These are phyloP conservation scores for Columba janthina DNA, from an alignment of 2,113 vertebrate species.

Conservation along the genomic window DNA sequence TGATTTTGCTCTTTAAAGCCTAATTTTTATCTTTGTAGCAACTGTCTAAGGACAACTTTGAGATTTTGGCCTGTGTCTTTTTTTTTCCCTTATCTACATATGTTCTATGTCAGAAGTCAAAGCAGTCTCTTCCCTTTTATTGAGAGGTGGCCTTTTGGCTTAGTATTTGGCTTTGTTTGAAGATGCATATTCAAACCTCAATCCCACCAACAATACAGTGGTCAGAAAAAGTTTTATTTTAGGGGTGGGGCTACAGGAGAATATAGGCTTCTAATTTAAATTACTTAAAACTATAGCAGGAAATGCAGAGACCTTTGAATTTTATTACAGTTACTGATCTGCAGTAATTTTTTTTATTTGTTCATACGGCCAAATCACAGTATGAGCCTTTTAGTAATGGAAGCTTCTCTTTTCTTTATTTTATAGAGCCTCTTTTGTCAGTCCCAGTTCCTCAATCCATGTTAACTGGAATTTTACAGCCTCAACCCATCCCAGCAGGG, in stretches of 20 bases:
- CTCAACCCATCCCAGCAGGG: slow-evolving; percentile 90
- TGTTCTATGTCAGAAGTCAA: background rate
- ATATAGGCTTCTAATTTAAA: slow-evolving; percentile 52
- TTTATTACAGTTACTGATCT: slow-evolving; percentile 66
- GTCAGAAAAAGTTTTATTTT: slow-evolving; percentile 45
- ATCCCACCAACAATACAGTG: slow-evolving; percentile 16
- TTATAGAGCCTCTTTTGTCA: slow-evolving; percentile 83
- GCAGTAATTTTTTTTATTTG: slow-evolving; percentile 38
- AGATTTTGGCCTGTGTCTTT: background rate
- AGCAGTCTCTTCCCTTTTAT: background rate
- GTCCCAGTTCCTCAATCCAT: slow-evolving; percentile 82
- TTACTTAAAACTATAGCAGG: slow-evolving; percentile 56
- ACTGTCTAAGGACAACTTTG: background rate
- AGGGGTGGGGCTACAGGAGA: background rate
- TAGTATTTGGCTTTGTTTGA: slow-evolving; percentile 51
- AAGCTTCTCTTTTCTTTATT: slow-evolving; percentile 63
- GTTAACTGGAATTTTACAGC: slow-evolving; percentile 88
- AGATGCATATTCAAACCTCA: slow-evolving; percentile 49
- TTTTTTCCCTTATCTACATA: background rate
- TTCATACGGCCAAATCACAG: slow-evolving; percentile 70
- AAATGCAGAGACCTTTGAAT: slow-evolving; percentile 67
- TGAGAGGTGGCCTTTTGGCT: slow-evolving; percentile 19
- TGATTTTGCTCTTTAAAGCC: background rate
- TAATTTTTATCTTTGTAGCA: background rate
- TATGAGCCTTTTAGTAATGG: slow-evolving; percentile 60